Conservation (phyloP, 2,888 invertebrate genomes). For the Lypha dubia region DNA sequence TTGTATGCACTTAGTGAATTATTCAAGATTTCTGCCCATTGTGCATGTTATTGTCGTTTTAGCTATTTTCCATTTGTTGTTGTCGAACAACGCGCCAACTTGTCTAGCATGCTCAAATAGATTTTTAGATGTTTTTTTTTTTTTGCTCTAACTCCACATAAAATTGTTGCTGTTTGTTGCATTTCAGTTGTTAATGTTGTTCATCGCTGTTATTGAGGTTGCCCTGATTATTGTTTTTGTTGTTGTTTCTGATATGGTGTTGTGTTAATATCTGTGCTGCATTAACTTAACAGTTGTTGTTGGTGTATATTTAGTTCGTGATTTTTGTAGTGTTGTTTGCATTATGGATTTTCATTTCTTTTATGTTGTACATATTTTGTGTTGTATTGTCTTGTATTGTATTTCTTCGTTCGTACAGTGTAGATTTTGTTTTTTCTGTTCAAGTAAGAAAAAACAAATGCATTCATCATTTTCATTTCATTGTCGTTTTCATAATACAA, state of each 20-base stretch:
- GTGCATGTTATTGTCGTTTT: constrained; percentile 47
- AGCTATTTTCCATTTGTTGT: constrained; percentile 50
- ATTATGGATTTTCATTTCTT: constrained; percentile 69
- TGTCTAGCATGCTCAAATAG: constrained; percentile 75
- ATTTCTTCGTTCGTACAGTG: constrained; percentile 27
- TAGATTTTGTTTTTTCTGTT: constrained; percentile 38
- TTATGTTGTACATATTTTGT: constrained; percentile 50
- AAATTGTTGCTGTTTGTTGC: constrained; percentile 48
- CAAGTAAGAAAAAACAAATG: constrained; percentile 56
- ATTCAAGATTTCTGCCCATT: constrained; percentile 68
- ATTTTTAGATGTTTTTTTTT: constrained; percentile 37
- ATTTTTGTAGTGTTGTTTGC: constrained; percentile 70
- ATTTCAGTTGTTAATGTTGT: constrained; percentile 54
- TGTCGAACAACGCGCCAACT: constrained; percentile 77
- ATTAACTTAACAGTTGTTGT: constrained; percentile 63
- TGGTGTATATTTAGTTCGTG: constrained; percentile 68
- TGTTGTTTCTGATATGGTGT: constrained; percentile 45
- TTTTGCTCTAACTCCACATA: neutral
- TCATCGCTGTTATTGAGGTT: constrained; percentile 55
- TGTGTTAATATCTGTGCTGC: constrained; percentile 49
- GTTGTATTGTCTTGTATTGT: constrained; percentile 45
- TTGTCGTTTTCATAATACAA: constrained; percentile 64
- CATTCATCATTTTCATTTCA: constrained; percentile 68
- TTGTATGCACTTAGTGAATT: constrained; percentile 63
- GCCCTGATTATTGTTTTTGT: constrained; percentile 32